Evolutionary conservation across 92 coral and sea anemone species (phyloP), one percentile per base, ranked within the genome.

Genomic region (Ricordea florida): DNA sequence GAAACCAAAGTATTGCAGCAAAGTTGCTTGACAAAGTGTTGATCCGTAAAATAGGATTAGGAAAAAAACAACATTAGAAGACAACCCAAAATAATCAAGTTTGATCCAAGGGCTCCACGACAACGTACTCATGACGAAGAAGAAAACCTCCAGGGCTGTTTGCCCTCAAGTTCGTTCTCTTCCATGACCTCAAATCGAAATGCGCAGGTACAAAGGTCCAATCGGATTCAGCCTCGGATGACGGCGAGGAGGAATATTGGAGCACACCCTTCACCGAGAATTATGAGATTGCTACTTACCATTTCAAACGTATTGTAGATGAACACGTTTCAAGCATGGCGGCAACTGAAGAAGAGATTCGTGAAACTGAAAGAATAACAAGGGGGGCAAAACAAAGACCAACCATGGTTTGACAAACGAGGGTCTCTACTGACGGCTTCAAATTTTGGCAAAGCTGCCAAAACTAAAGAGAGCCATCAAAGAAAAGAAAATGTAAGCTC

Each of bases 31-130:
- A n/a, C n/a, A n/a, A n/a, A n/a, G n/a, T n/a, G n/a, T n/a, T n/a
- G 5, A 69, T 51, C 10, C 32, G 34, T 26, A 49, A 50, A 10
- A 69, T 69, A 0, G 8, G 64, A 23, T 69, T 69, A 48, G 82
- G 6, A 85, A 78, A 32, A 40, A 78, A 63, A 72, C n/a, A n/a
- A 70, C 38, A 85, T 78, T 66, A 69, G 90, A 10, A 27, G 24
- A 26, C 72, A 36, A 26, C 61, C 90, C 26, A 85, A 78, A 36
- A 20, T 85, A 27, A 77, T 76, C 28, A 57, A 69, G 20, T 77
- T 66, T 60, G 85, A 84, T 62, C 89, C 85, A 29, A 37, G 76
- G 20, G 66, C 74, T 10, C 66, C 72, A 43, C 2, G 44, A 11
- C 53, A 75, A 46, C 35, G 31, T 45, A 48, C 40, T n/a, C 27